Base-by-base conservation (phyloP, 2,797 vertebrate species). In the Hydrophis major region DNA sequence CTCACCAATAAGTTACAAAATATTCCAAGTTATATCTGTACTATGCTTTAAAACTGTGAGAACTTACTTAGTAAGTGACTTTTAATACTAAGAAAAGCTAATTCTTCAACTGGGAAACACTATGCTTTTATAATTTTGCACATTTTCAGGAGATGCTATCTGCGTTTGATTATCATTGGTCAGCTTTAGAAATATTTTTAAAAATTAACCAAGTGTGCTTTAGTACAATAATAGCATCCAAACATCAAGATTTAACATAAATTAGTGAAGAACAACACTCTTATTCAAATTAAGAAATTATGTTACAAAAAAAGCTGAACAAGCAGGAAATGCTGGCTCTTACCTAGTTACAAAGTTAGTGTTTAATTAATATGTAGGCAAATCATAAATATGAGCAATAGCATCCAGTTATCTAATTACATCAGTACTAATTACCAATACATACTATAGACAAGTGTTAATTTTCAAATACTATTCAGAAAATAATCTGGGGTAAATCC, bases 81-180 rank as follows among this genome's bases (percentile, higher is more conserved):
- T 86, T 89, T 37, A 93, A 25, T 59, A 57, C 25, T 69, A 25
- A 50, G 50, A 60, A 25, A 92, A 60, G 86, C 18, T 11, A 20
- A 37, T 92, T 94, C 97, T 96, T 94, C 42, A 92, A 94, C 94
- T 78, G 95, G 90, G 1, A 74, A 87, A 94, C 94, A 61, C 93
- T 92, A 93, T 88, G 93, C 61, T 94, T 95, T 94, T 95, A 96
- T 2, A 91, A 91, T 16, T 87, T 55, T 53, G 93, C 95, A 94
- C 90, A 93, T 93, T 93, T 69, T 0, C 0, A 91, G 89, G 86
- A 95, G 93, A 93, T 25, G 20, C 92, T 90, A 0, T 42, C 91
- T 94, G 56, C 86, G 94, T 91, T 2, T 89, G 87, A 74, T 74
- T 74, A 63, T 91, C 83, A 53, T 22, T 91, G 92, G 91, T 88